Evolutionary conservation across 2,113 vertebrate genomes (phyloP).

Genomic region (Turnix velox): DNA sequence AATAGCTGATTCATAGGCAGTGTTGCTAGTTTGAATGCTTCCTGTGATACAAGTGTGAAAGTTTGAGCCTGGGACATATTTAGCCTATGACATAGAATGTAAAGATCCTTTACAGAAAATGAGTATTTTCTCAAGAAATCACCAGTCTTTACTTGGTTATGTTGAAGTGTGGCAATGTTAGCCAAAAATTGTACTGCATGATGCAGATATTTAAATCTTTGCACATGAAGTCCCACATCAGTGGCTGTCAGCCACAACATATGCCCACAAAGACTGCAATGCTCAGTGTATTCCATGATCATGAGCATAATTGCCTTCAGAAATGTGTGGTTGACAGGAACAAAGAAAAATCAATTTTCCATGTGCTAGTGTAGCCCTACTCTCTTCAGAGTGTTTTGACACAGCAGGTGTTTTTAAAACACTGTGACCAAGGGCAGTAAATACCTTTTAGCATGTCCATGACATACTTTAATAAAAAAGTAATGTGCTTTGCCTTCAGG

Average conservation of each 20-base stretch:
- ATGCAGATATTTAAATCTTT: background rate
- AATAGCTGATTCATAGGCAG: background rate
- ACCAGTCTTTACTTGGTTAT: background rate
- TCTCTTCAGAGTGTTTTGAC: constrained; percentile 14
- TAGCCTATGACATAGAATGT: background rate
- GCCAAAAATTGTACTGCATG: background rate
- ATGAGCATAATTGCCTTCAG: background rate
- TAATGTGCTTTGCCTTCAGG: constrained; percentile 49
- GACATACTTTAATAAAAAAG: constrained; percentile 55
- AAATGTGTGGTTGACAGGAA: background rate
- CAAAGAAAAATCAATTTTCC: constrained; percentile 24
- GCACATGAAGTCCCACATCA: background rate
- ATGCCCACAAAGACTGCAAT: background rate
- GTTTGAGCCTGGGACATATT: background rate
- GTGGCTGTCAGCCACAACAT: background rate
- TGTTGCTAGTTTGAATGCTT: background rate
- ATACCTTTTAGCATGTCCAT: constrained; percentile 50
- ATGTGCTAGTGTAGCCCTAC: background rate
- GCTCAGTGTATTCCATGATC: background rate
- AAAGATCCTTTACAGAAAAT: background rate
- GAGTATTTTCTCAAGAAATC: background rate
- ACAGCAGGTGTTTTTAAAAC: constrained; percentile 51
- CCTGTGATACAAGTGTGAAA: background rate
- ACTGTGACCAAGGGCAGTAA: constrained; percentile 41
- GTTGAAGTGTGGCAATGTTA: background rate